Evolutionary conservation across 30 jellyfish, hydroid and myxozoan species (phyloP), one percentile per base, ranked within the genome.

Genomic region (Hydractinia echinata): DNA sequence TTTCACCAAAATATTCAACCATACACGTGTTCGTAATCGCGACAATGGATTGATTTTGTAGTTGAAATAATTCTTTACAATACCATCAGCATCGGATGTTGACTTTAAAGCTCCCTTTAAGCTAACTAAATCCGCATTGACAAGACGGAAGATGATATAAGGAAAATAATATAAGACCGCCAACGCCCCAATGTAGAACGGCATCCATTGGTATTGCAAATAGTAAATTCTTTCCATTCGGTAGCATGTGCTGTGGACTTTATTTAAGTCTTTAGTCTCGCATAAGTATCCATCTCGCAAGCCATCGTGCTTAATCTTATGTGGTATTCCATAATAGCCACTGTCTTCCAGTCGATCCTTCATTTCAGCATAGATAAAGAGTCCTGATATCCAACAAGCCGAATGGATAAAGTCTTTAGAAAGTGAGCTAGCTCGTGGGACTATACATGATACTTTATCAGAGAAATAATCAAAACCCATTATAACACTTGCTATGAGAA

Each of bases 301-400:
- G 6, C 87, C 87, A 4, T 80, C 87, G 1, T 61, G 9, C 49
- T 51, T 55, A 11, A 80, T 51, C 16, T 67, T 61, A 61, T 62
- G 61, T 10, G 87, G 87, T 21, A 80, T 60, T 5, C 87, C 87
- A 51, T 62, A 66, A 52, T 60, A 80, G 5, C 81, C 67, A 53
- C 81, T 80, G 53, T 58, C 85, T 44, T 52, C 21, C 21, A 80
- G 81, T 4, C 76, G 55, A 44, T 77, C 76, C 61, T 80, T 80
- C 81, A 62, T 80, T 61, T 80, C 87, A 10, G 64, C 52, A 55
- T 60, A 80, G 4, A 80, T 66, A 61, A 61, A 80, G 52, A 80
- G 54, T 10, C 87, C 87, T 30, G 87, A 80, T 48, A 80, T 80
- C 87, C 87, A 80, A 52, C 87, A 80, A 10, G 87, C 87, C 5